Percentiles rank a stretch among this genome's conserved stretches.
These are phyloP conservation scores for Nasua narica DNA, from an alignment of 2,797 vertebrate genomes.

Conservation along the genomic window DNA sequence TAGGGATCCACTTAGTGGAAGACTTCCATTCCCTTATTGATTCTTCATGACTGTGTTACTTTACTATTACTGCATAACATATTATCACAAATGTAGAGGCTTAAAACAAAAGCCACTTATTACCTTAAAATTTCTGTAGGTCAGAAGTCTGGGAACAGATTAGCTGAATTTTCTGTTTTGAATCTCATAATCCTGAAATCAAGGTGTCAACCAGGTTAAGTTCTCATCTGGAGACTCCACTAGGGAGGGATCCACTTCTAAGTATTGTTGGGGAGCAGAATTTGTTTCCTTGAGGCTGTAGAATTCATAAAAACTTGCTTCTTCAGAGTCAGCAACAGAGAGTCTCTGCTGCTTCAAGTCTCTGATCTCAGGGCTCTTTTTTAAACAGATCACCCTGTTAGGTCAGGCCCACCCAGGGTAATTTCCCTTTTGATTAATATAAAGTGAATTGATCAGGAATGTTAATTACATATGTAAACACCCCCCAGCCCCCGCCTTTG, in stretches of 20 bases:
- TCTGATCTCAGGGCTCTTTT: not conserved
- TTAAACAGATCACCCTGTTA: not conserved
- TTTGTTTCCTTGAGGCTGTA: slow-evolving; percentile 7
- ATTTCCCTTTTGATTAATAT: slow-evolving; percentile 18
- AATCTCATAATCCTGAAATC: not conserved
- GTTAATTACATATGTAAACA: not conserved
- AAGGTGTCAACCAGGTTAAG: not conserved
- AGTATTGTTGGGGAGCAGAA: not conserved
- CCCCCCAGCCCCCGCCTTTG: not conserved
- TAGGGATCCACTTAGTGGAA: slow-evolving; percentile 13
- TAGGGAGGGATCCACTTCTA: not conserved
- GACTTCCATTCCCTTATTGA: not conserved
- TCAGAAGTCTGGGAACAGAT: not conserved
- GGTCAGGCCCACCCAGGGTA: not conserved
- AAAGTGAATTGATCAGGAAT: not conserved
- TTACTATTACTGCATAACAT: slow-evolving; percentile 14
- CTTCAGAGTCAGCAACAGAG: not conserved
- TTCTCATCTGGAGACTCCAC: not conserved
- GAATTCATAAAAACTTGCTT: not conserved
- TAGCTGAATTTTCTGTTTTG: slow-evolving; percentile 40
- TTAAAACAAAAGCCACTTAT: slow-evolving; percentile 12
- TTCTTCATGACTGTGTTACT: slow-evolving; percentile 14
- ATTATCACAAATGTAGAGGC: not conserved
- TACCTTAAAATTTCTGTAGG: slow-evolving; percentile 30
- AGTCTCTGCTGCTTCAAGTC: not conserved